Percentiles rank a stretch among this genome's conserved stretches.
phyloP scores from a whole-genome alignment of 2,113 vertebrate species.

The Mus spicilegus region DNA sequence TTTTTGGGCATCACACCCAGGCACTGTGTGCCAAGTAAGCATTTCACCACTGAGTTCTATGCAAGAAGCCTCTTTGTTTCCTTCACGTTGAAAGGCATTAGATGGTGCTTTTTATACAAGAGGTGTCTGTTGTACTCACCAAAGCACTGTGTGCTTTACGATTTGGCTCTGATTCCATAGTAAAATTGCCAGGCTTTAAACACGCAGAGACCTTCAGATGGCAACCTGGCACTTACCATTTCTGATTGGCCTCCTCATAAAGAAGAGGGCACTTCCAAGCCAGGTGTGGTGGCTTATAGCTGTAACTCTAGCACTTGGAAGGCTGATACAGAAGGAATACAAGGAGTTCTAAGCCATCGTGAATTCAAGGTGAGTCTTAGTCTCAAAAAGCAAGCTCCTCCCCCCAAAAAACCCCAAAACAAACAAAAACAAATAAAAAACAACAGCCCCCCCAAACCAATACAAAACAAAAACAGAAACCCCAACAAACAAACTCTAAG shows the following conservation, averaged over 20 bases:
- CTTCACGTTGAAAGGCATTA: neutral
- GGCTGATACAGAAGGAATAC: neutral
- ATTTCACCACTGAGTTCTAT: neutral
- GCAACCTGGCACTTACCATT: neutral
- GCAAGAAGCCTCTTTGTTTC: neutral
- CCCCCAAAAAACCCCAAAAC: no score
- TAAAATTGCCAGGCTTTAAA: slow-evolving; percentile 19
- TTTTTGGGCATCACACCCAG: neutral
- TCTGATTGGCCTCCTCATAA: slow-evolving; percentile 20
- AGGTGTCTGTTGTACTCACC: neutral
- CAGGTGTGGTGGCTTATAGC: neutral
- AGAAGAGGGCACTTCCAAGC: slow-evolving; percentile 4
- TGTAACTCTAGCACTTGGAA: neutral
- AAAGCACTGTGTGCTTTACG: neutral
- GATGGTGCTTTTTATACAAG: neutral
- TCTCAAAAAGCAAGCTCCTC: neutral
- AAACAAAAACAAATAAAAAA: neutral
- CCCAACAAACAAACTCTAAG: neutral
- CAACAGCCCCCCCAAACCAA: no score
- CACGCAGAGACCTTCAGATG: neutral
- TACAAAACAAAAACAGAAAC: neutral
- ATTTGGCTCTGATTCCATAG: neutral
- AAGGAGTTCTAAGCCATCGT: neutral
- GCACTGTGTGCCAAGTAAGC: neutral
- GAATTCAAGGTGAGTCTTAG: neutral